Evolutionary conservation across 1,140 invertebrate genomes (phyloP), one percentile per base, ranked within the genome.

Genomic region (Bilobella aurantiaca): DNA sequence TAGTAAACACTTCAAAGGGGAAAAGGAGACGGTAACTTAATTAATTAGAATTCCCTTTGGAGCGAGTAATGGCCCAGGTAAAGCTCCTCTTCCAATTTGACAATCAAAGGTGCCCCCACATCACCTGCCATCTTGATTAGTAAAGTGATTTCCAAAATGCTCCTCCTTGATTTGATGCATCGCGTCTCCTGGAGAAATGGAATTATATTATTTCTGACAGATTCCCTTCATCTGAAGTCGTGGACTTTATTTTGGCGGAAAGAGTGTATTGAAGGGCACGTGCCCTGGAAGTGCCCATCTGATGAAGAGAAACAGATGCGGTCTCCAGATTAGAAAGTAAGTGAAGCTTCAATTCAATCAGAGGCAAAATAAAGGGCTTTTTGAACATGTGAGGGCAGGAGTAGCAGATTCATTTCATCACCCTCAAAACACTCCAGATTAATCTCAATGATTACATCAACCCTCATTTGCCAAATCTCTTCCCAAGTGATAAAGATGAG

Each of bases 291-390:
- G 5, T 12, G 25, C 21, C 49, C 25, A 42, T 53, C 12, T 53
- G 14, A 31, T 23, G 21, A 21, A 14, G 8, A 29, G 23, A 21
- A 58, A 8, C 57, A 58, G 57, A 58, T 58, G 57, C 28, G 57
- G 57, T 29, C 57, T 27, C 2, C 14, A 58, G 57, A 58, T 58
- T 28, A 30, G 8, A 12, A 58, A 3, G 5, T 3, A 28, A 30
- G 12, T 31, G 25, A 21, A 8, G 59, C 59, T 42, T 42, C 59
- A 62, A 28, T 62, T 62, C 59, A 62, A 46, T 46, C 59, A 42
- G 12, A 59, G n/a, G n/a, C n/a, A n/a, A n/a, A 59, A n/a, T 29
- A 59, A 59, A 8, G 29, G 18, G 16, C 58, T 59, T 57, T 29
- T 14, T 12, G 53, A 23, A 8, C 8, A n/a, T 5, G 53, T 8